A percentile compares a stretch with the other conserved stretches of the same genome.
These are phyloP conservation scores for Sitta carolinensis DNA, from an alignment of 2,797 vertebrate species.

Conservation along the genomic window DNA sequence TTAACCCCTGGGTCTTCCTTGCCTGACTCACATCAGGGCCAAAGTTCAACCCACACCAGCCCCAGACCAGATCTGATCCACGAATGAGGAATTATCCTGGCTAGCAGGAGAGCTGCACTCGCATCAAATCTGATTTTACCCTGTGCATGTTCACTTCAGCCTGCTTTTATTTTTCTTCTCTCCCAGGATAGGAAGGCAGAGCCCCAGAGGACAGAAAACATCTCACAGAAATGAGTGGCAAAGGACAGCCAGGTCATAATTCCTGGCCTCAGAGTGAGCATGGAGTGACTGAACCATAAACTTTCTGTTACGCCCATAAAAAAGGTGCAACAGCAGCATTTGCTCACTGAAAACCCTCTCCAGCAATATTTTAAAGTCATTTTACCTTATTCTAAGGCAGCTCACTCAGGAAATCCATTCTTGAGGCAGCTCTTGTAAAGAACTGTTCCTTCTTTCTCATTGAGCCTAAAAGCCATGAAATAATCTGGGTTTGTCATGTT, in stretches of 20 bases:
- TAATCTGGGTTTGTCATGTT: fast-evolving
- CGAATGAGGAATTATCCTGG: not conserved
- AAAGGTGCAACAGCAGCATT: not conserved
- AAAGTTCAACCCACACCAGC: not conserved
- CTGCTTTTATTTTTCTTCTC: slow-evolving; percentile 8
- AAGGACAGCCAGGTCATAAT: slow-evolving; percentile 29
- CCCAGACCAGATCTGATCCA: not conserved
- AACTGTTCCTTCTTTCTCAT: not conserved
- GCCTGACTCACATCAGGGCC: not conserved
- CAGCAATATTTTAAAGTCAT: not conserved
- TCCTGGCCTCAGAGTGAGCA: not conserved
- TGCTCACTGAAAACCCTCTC: not conserved
- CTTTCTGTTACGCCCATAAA: not conserved
- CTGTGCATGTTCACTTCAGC: not conserved
- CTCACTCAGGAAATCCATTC: not conserved
- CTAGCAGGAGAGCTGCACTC: not conserved
- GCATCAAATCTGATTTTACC: not conserved
- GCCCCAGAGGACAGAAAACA: not conserved
- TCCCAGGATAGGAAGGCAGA: not conserved
- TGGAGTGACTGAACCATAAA: not conserved
- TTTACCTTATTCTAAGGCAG: not conserved
- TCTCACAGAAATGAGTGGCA: slow-evolving; percentile 1
- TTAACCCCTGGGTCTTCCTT: fast-evolving
- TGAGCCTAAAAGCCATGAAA: not conserved
- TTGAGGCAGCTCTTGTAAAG: not conserved